Evolutionary conservation across 2,888 invertebrate genomes (phyloP).

Genomic region (Clivina fossor): DNA sequence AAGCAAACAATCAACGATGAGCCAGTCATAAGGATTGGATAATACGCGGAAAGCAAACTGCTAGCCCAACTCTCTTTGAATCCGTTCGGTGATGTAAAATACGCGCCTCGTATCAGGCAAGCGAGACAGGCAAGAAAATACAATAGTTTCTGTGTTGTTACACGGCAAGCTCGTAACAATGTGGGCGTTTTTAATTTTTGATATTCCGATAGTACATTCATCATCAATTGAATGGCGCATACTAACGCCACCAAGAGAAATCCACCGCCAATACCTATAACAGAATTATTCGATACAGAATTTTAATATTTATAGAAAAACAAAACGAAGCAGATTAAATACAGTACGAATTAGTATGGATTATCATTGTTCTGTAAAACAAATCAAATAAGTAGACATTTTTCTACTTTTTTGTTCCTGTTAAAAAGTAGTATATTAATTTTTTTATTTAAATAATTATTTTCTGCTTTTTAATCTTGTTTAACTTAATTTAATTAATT

Average conservation of each 20-base stretch:
- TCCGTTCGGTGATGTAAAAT: slow-evolving; percentile 83
- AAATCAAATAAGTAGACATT: no score
- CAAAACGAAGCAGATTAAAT: not conserved
- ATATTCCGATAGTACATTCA: slow-evolving; percentile 82
- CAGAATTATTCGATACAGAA: not conserved
- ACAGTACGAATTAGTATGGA: no score
- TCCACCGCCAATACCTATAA: slow-evolving; percentile 67
- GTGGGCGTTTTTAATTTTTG: slow-evolving; percentile 81
- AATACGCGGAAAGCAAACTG: slow-evolving; percentile 85
- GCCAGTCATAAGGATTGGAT: slow-evolving; percentile 84
- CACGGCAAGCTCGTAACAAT: slow-evolving; percentile 76
- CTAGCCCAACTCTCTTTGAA: slow-evolving; percentile 84
- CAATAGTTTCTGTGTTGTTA: slow-evolving; percentile 87
- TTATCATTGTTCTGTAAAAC: no score
- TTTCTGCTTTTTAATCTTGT: no score
- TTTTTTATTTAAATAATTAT: no score
- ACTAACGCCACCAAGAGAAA: slow-evolving; percentile 83
- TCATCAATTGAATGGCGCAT: slow-evolving; percentile 80
- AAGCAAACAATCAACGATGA: slow-evolving; percentile 90
- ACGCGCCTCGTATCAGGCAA: slow-evolving; percentile 81
- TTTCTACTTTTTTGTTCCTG: no score
- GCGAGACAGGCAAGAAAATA: slow-evolving; percentile 87
- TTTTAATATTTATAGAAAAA: no score
- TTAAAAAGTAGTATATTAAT: no score
- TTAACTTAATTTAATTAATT: no score